Conservation (phyloP, 2,888 invertebrate species). For the Schizaphis graminum region DNA sequence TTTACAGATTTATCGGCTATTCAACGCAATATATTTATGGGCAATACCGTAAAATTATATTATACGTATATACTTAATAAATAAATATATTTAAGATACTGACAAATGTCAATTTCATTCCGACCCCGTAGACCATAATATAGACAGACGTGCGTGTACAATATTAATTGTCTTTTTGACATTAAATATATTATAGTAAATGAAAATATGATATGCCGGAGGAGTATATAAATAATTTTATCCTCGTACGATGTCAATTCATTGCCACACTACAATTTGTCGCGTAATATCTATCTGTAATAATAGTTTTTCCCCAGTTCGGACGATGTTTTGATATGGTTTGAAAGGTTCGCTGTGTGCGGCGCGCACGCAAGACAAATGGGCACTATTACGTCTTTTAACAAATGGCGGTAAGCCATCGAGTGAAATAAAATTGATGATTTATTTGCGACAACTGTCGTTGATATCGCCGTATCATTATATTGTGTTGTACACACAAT, state of each 20-base stretch:
- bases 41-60: background rate
- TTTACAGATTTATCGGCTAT: background rate
- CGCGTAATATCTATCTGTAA: background rate
- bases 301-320: background rate
- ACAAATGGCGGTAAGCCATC: background rate
- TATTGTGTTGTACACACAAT: slow-evolving; percentile 21
- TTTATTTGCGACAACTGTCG: slow-evolving; percentile 11
- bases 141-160: background rate
- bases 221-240: background rate
- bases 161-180: background rate
- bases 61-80: background rate
- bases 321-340: background rate
- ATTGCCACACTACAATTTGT: background rate
- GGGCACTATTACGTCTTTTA: background rate
- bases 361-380: background rate
- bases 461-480: slow-evolving; percentile 23
- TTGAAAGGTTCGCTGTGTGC: background rate
- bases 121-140: background rate
- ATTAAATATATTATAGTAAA: background rate
- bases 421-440: slow-evolving; percentile 19
- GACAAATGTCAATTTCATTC: background rate
- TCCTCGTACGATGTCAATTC: background rate
- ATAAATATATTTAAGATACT: background rate
- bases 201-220: background rate
- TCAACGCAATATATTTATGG: background rate